Conservation (phyloP, 2,797 vertebrate genomes). For the Thripadectes ignobilis region DNA sequence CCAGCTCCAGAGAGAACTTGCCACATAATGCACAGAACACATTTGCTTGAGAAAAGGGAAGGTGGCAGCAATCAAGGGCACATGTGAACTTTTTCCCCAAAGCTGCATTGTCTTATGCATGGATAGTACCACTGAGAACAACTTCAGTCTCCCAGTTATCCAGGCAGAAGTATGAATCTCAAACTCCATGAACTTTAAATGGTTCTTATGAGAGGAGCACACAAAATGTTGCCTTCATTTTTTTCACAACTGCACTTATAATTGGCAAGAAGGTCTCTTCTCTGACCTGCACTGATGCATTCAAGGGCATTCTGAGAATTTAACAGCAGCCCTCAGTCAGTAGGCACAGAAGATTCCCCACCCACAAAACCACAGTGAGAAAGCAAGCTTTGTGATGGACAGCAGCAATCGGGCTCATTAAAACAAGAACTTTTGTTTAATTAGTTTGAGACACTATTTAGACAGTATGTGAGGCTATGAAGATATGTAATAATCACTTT, state of each 20-base stretch:
- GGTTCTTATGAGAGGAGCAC: background rate
- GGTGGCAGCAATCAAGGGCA: background rate
- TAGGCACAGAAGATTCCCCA: background rate
- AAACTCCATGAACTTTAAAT: background rate
- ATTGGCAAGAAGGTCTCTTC: background rate
- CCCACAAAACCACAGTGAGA: background rate
- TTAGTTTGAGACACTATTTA: background rate
- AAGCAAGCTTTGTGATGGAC: background rate
- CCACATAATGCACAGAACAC: background rate
- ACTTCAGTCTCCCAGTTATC: background rate
- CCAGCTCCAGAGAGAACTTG: background rate
- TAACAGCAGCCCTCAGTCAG: background rate
- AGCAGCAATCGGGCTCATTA: background rate
- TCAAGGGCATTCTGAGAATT: background rate
- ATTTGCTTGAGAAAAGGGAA: background rate
- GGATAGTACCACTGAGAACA: background rate
- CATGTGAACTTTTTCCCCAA: rapidly evolving
- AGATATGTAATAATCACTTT: background rate
- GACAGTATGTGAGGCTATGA: background rate
- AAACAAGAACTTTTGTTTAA: background rate
- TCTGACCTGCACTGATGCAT: background rate
- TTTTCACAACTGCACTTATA: background rate
- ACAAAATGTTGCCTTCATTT: background rate
- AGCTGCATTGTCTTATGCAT: background rate
- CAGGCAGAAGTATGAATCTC: background rate